phyloP scores from a whole-genome alignment of 2,797 vertebrate species.

The Danio tinwini region DNA sequence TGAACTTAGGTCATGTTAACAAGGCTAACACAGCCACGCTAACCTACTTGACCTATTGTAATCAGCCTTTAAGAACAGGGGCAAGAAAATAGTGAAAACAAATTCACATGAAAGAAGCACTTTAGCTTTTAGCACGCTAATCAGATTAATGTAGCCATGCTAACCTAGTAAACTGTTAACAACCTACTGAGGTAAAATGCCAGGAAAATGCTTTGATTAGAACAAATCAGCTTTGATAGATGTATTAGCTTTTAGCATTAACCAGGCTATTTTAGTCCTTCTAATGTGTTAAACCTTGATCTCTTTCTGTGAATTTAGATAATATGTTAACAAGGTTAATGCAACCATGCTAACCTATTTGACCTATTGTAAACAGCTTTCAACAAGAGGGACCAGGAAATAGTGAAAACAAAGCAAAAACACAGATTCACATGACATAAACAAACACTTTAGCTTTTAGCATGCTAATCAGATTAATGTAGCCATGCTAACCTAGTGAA shows the following conservation, averaged over 20 bases:
- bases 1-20: background rate
- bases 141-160: background rate
- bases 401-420: too few species aligned
- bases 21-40: background rate
- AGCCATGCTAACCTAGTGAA: background rate
- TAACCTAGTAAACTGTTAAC: background rate
- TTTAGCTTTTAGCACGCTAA: background rate
- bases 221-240: background rate
- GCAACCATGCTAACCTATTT: background rate
- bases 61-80: background rate
- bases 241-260: background rate
- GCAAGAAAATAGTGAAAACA: too few species aligned
- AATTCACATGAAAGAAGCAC: background rate
- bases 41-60: background rate
- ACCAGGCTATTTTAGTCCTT: background rate
- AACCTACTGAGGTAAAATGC: background rate
- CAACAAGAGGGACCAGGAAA: too few species aligned
- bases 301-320: too few species aligned
- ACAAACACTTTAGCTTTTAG: conserved; percentile 1
- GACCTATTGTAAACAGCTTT: background rate
- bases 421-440: too few species aligned
- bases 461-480: background rate
- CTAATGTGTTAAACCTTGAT: background rate
- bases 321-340: background rate
- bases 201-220: background rate